These are phyloP conservation scores for Colletes latitarsis DNA, from an alignment of 1,140 invertebrate genomes.

Conservation along the genomic window DNA sequence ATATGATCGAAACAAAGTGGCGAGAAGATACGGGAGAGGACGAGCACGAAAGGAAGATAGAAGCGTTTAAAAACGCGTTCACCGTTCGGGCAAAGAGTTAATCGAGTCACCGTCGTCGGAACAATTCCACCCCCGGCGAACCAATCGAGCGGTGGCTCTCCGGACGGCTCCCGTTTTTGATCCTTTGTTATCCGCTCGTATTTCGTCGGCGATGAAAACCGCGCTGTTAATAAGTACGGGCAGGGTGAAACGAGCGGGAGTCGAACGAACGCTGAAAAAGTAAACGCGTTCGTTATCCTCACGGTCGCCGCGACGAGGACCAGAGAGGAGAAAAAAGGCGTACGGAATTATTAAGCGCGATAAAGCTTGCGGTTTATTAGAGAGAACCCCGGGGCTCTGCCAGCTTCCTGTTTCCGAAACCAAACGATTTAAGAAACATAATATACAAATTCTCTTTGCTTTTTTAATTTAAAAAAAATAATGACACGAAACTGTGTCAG, in stretches of 20 bases:
- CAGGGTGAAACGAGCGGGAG: not conserved
- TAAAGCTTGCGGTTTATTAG: constrained; percentile 2
- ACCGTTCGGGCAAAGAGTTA: constrained; percentile 1
- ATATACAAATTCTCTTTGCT: too few relatives aligned
- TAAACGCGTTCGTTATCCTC: constrained; percentile 10
- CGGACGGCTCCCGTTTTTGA: constrained; percentile 17
- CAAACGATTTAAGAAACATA: too few relatives aligned
- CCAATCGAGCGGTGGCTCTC: constrained; percentile 14
- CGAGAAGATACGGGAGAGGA: too few relatives aligned
- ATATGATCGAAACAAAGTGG: too few relatives aligned
- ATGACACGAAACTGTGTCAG: too few relatives aligned
- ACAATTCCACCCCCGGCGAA: not conserved
- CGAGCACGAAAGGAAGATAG: too few relatives aligned
- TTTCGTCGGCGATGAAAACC: constrained; percentile 18
- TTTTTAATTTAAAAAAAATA: too few relatives aligned
- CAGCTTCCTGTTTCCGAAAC: too few relatives aligned
- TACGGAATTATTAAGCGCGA: not conserved
- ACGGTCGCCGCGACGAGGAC: not conserved
- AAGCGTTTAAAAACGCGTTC: not conserved
- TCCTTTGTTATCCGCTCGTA: constrained; percentile 24
- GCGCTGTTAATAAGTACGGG: not conserved
- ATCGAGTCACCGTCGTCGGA: constrained; percentile 25
- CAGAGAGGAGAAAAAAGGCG: too few relatives aligned
- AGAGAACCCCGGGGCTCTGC: not conserved
- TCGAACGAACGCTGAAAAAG: constrained; percentile 12